Percentiles rank a stretch among this genome's conserved stretches.
phyloP scores from a whole-genome alignment of 2,888 invertebrate genomes.

The Andrena camellia region DNA sequence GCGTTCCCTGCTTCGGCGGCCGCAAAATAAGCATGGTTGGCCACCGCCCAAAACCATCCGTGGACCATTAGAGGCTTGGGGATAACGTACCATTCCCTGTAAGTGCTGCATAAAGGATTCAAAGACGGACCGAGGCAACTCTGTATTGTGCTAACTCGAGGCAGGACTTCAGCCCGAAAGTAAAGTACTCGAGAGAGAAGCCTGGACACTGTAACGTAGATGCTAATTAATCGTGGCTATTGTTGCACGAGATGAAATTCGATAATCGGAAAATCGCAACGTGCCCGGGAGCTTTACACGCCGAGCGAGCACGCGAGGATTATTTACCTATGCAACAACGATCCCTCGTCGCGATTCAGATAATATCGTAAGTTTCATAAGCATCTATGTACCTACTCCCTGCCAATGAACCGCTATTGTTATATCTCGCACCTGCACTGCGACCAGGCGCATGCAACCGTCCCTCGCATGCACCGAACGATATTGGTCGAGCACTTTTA shows the following conservation, averaged over 20 bases:
- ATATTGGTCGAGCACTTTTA: slow-evolving; percentile 46
- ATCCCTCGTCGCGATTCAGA: slow-evolving; percentile 47
- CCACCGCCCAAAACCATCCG: slow-evolving; percentile 26
- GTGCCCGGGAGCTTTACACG: not conserved
- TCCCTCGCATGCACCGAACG: slow-evolving; percentile 40
- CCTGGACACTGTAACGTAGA: not conserved
- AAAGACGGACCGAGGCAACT: slow-evolving; percentile 13
- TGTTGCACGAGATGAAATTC: not conserved
- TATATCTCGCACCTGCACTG: slow-evolving; percentile 53
- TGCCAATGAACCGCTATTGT: slow-evolving; percentile 49
- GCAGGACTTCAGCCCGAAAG: not conserved
- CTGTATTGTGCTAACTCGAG: not conserved
- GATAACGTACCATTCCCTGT: slow-evolving; percentile 17
- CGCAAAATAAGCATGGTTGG: slow-evolving; percentile 31
- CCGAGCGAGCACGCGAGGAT: slow-evolving; percentile 9
- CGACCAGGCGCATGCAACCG: slow-evolving; percentile 20
- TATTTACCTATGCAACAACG: slow-evolving; percentile 9
- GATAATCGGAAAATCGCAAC: not conserved
- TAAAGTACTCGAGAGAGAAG: not conserved
- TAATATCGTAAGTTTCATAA: slow-evolving; percentile 53
- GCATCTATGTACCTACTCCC: slow-evolving; percentile 38
- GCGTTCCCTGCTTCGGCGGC: slow-evolving; percentile 9
- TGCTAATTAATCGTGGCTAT: not conserved
- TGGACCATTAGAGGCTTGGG: slow-evolving; percentile 5
- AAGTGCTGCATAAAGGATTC: slow-evolving; percentile 39